phyloP scores from a whole-genome alignment of 2,888 invertebrate species.

The Cephus nigrinus region DNA sequence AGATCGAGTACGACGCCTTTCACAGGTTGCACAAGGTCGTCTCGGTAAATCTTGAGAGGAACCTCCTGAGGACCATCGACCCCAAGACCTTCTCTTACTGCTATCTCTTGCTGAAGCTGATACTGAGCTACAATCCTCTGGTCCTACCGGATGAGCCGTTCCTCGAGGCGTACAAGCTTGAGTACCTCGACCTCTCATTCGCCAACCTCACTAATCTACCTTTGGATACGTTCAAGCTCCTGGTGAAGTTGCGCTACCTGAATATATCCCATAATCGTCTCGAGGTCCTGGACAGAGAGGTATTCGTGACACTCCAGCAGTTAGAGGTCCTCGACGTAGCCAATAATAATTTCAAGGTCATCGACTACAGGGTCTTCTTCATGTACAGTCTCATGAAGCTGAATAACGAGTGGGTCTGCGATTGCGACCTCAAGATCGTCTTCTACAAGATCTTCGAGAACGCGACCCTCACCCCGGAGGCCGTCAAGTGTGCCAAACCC shows the following conservation, averaged over 20 bases:
- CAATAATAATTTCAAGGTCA: conserved; percentile 20
- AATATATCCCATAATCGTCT: conserved; percentile 19
- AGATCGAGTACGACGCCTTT: conserved; percentile 17
- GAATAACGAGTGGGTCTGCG: conserved; percentile 21
- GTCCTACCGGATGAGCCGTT: conserved; percentile 10
- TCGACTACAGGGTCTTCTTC: conserved; percentile 22
- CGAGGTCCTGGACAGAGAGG: conserved; percentile 18
- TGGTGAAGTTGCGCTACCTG: conserved; percentile 17
- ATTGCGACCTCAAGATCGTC: conserved; percentile 20
- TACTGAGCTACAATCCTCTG: conserved; percentile 18
- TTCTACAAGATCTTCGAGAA: conserved; percentile 21
- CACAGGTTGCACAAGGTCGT: conserved; percentile 13
- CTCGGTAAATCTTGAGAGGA: conserved; percentile 18
- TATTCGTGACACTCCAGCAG: conserved; percentile 16
- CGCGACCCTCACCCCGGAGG: conserved; percentile 14
- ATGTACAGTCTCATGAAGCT: conserved; percentile 19
- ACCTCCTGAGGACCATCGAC: conserved; percentile 10
- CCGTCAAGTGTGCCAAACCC: conserved; percentile 12
- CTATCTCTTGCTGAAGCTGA: conserved; percentile 18
- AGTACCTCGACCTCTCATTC: conserved; percentile 21
- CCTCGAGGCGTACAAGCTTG: conserved; percentile 17
- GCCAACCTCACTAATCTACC: conserved; percentile 16
- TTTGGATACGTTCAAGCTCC: conserved; percentile 11
- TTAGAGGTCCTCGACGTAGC: conserved; percentile 21
- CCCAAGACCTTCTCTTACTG: conserved; percentile 19